These are phyloP conservation scores for Taurulus bubalis DNA, from an alignment of 2,113 vertebrate genomes.

Conservation along the genomic window DNA sequence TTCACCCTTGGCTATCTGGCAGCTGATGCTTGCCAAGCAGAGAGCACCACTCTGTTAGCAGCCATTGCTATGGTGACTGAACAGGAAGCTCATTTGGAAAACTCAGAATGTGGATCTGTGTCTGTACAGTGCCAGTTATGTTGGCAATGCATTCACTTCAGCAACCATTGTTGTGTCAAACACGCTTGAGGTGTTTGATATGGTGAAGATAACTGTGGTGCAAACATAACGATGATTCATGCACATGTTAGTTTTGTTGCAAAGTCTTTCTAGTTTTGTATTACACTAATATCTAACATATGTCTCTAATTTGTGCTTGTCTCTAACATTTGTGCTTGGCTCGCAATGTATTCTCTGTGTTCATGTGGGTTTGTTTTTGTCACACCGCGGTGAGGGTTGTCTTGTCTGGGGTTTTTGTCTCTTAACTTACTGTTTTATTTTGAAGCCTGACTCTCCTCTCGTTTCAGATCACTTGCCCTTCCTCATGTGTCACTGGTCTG, in stretches of 20 bases:
- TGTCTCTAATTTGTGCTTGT: not conserved
- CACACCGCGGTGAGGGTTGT: too few species aligned
- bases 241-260: conserved; percentile 1
- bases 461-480: too few species aligned
- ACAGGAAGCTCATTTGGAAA: conserved; percentile 32
- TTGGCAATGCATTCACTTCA: conserved; percentile 67
- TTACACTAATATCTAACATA: not conserved
- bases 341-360: not conserved
- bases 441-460: too few species aligned
- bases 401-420: too few species aligned
- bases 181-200: conserved; percentile 68
- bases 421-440: too few species aligned
- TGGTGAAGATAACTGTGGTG: conserved; percentile 55
- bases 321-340: not conserved
- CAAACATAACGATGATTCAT: conserved; percentile 8
- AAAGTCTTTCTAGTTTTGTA: not conserved
- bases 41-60: conserved; percentile 66
- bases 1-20: conserved; percentile 70
- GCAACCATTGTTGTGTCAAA: conserved; percentile 68
- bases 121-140: conserved; percentile 55
- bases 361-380: not conserved
- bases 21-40: conserved; percentile 73
- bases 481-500: too few species aligned
- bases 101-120: conserved; percentile 35
- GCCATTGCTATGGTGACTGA: conserved; percentile 63